Percentiles rank a stretch among this genome's conserved stretches.
phyloP scores from a whole-genome alignment of 2,113 vertebrate genomes.

The Eudorcas thomsonii region DNA sequence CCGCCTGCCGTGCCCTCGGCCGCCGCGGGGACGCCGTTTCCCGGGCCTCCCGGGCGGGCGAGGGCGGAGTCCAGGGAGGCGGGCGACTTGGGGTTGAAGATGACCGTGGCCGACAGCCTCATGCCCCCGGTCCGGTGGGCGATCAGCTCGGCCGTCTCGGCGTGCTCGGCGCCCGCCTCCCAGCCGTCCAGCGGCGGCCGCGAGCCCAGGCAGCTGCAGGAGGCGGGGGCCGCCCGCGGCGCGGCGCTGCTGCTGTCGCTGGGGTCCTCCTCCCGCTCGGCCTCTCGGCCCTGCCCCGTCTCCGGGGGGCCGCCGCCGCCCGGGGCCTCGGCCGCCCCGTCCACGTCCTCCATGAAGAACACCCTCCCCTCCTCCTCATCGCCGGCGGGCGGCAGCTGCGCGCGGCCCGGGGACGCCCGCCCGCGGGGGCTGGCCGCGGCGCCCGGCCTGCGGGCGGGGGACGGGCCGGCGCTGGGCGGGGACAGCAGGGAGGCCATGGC shows the following conservation, averaged over 20 bases:
- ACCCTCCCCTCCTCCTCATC: conserved; percentile 87
- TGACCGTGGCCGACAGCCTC: conserved; percentile 97
- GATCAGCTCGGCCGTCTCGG: conserved; percentile 90
- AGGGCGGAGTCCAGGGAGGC: conserved; percentile 76
- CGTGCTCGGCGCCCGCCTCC: conserved; percentile 84
- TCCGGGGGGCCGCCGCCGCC: conserved; percentile 55
- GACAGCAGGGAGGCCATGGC: conserved; percentile 97
- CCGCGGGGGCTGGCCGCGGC: conserved; percentile 79
- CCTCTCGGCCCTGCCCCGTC: conserved; percentile 72
- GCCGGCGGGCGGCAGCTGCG: conserved; percentile 40
- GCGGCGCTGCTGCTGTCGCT: conserved; percentile 77
- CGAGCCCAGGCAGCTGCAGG: conserved; percentile 81
- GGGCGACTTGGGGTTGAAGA: conserved; percentile 95
- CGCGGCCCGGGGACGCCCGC: conserved; percentile 85
- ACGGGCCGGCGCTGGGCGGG: conserved; percentile 91
- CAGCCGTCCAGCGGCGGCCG: conserved; percentile 87
- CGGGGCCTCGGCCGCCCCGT: conserved; percentile 80
- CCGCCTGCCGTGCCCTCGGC: conserved; percentile 70
- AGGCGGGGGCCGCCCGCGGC: conserved; percentile 57
- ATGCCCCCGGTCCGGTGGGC: conserved; percentile 96
- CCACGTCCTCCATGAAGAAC: conserved; percentile 97
- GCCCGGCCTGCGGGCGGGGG: conserved; percentile 84
- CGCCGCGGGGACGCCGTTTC: conserved; percentile 41
- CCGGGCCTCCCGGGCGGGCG: conserved; percentile 60
- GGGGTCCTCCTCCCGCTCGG: conserved; percentile 75